Evolutionary conservation across 2,797 vertebrate genomes (phyloP), one percentile per base, ranked within the genome.

Genomic region (Enteromius treurensis): DNA sequence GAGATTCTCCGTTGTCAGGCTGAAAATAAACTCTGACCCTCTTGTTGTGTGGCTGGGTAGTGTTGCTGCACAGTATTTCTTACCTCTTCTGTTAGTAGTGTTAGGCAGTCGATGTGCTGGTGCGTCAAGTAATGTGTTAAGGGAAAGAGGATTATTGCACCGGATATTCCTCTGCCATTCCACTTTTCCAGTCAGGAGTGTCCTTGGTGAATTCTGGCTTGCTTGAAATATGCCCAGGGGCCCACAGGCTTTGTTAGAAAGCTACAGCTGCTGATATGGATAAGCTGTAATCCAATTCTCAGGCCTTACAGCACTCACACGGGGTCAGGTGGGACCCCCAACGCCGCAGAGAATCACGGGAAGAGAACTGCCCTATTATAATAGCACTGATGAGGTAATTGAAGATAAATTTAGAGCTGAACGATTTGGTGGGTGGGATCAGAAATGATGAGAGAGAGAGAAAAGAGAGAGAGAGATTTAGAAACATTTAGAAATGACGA

Each of bases 201-300:
- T 62, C 68, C 65, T 62, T 37, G 49, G 71, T 64, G 60, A 82
- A 79, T 75, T 81, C 77, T 62, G 75, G 15, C 65, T 32, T 49
- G 26, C 83, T 84, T 84, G 67, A 88, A 88, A 83, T 32, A 67
- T 83, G 77, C 67, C 71, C 85, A 73, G 73, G 77, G 77, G 79
- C 79, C 68, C 82, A 17, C 26, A 67, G 76, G 76, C 83, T 88
- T 86, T 88, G 77, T 75, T 37, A 32, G 73, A 58, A 82, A 84
- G 82, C 86, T 77, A 80, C 85, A 88, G 85, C 68, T 85, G 84
- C 81, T 86, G 85, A 84, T 82, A 49, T 53, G 73, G 85, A 88
- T 87, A 88, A 89, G 64, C 73, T 74, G 60, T 89, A 87, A 89
- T 88, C 85, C 82, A 79, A 84, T 85, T 55, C 74, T 75, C 79